A percentile compares a stretch with the other conserved stretches of the same genome.
These are phyloP conservation scores for Mamestra configurata DNA, from an alignment of 1,140 invertebrate species.

Conservation along the genomic window DNA sequence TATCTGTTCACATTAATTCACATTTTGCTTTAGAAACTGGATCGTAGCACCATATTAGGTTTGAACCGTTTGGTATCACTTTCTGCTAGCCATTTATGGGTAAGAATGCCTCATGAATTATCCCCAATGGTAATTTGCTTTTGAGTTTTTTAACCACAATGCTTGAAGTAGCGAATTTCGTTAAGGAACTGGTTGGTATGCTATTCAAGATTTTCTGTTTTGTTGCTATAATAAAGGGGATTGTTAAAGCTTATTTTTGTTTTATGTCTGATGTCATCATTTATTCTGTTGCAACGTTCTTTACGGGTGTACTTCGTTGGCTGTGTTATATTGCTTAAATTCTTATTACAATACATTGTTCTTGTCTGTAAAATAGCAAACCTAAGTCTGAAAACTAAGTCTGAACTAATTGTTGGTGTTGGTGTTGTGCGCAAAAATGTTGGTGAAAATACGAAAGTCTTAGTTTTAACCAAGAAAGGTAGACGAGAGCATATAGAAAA, in stretches of 20 bases:
- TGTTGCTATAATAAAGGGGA: slow-evolving; percentile 31
- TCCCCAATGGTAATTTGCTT: slow-evolving; percentile 72
- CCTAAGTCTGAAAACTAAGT: too few species aligned
- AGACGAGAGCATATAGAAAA: background rate
- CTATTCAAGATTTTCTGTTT: slow-evolving; percentile 41
- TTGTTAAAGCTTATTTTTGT: slow-evolving; percentile 23
- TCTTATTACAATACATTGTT: background rate
- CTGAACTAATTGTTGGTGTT: too few species aligned
- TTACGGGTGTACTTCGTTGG: background rate
- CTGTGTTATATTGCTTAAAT: background rate
- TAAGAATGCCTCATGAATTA: slow-evolving; percentile 85
- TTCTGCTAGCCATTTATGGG: slow-evolving; percentile 77
- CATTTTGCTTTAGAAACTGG: slow-evolving; percentile 63
- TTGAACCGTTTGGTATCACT: slow-evolving; percentile 78
- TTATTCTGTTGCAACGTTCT: slow-evolving; percentile 23
- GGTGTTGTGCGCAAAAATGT: background rate
- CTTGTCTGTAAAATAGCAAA: too few species aligned
- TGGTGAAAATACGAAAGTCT: background rate
- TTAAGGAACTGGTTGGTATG: slow-evolving; percentile 42
- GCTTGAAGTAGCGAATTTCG: slow-evolving; percentile 34
- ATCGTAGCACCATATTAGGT: slow-evolving; percentile 72
- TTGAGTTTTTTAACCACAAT: slow-evolving; percentile 58
- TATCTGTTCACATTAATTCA: slow-evolving; percentile 47
- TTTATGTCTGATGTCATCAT: slow-evolving; percentile 40
- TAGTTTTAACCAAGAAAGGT: background rate